Evolutionary conservation across 2,888 invertebrate species (phyloP), one percentile per base, ranked within the genome.

Genomic region (Cenopis cana): DNA sequence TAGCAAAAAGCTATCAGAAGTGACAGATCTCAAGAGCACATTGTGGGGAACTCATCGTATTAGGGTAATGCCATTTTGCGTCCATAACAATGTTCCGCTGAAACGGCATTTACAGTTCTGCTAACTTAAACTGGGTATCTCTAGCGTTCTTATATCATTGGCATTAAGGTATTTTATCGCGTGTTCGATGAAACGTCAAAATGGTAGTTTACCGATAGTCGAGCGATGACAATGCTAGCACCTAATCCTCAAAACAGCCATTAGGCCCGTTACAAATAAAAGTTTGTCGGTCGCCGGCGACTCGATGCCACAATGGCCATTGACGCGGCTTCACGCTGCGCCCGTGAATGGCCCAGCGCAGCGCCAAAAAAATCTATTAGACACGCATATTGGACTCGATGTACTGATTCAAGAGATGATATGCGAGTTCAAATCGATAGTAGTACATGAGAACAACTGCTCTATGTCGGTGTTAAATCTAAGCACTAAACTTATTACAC

Each of bases 241-340:
- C 89, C 87, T 93, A 92, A 93, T 91, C 92, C 89, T 86, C 83
- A 88, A 89, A 90, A 91, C 90, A 93, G 89, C 88, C 91, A 93
- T 93, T 93, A 93, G 89, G 86, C 87, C 81, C 79, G 89, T 89
- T 88, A 91, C 91, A 91, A 90, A 92, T 93, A 93, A 89, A 91
- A 92, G 90, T 91, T 91, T 87, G 89, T 83, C 88, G 83, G 83
- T 79, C 81, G 76, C 74, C 77, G 82, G 79, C 79, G 79, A 75
- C 73, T 84, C 79, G 82, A 80, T 80, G 83, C 85, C 85, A 92
- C 90, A 93, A 92, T 92, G 76, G 86, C 89, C 89, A 92, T 91
- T 93, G 88, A 92, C 86, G 87, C 84, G 89, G 82, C 87, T 83
- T 85, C 93, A 91, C 87, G 93, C 93, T 91, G 93, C 67, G 91